Base-by-base conservation (phyloP, 2,888 invertebrate genomes). In the Epinotia brunnichana region DNA sequence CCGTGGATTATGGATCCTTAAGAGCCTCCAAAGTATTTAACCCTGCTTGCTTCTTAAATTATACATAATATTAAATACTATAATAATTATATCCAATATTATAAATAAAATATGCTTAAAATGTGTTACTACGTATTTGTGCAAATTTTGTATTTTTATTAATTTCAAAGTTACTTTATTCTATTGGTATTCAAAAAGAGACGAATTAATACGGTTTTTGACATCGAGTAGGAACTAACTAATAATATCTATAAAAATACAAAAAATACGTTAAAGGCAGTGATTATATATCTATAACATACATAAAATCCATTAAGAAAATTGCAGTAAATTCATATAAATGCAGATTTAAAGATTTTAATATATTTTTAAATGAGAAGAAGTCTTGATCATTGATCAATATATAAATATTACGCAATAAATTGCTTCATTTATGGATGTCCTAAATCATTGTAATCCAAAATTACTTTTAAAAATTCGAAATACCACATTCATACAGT, bases 11-110 rank as follows among this genome's bases (percentile, higher is more conserved):
- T 66, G 71, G 71, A 66, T 59, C 60, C 71, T 51, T 62, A 59
- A 70, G 64, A 72, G 71, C 71, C 71, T 72, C 71, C 60, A 67
- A 53, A 60, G 60, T 67, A 15, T 44, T 44, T 21, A 72, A 72
- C 71, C 71, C 71, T 72, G 71, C 60, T 72, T 67, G 44, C 54
- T 15, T 59, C 67, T 54, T 61, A 67, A 67, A 67, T 66, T 61
- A 72, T 44, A 67, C 54, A 71, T 71, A 66, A 59, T 41, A 62
- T 54, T 24, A 41, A 41, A 61, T 60, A 69, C 19, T 21, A 70
- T 48, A 70, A 24, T 62, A 21, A n/a, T 19, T 53, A 19, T 53
- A 53, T 19, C 11, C n/a, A 63, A 64, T 39, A 39, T 10, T 39
- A 19, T 64, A 39, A 64, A 39, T 64, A 64, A 64, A 54, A 54